A percentile compares a stretch with the other conserved stretches of the same genome.
phyloP scores from a whole-genome alignment of 2,888 invertebrate species.

The Macrophya alboannulata region DNA sequence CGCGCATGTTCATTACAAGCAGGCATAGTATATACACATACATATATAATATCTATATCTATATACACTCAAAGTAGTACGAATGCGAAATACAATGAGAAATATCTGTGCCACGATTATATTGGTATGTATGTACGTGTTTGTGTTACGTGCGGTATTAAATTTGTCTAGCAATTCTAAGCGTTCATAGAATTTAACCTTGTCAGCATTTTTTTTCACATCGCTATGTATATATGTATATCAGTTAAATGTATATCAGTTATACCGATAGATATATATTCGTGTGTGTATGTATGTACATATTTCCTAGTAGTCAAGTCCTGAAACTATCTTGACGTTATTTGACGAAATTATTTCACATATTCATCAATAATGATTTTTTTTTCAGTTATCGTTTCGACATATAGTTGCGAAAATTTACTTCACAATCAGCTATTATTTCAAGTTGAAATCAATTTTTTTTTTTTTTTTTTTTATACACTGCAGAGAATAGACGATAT shows the following conservation, averaged over 20 bases:
- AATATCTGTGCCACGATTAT: background rate
- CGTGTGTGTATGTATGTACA: background rate
- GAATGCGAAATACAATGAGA: slow-evolving; percentile 10
- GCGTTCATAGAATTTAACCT: slow-evolving; percentile 19
- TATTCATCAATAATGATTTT: background rate
- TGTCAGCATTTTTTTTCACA: slow-evolving; percentile 11
- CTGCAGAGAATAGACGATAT: too few species aligned
- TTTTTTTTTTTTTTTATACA: too few species aligned
- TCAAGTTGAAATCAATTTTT: too few species aligned
- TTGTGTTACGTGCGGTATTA: background rate
- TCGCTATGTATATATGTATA: background rate
- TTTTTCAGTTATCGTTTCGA: background rate
- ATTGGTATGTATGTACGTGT: background rate
- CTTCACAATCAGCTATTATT: too few species aligned
- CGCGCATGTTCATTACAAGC: background rate
- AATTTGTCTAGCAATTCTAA: slow-evolving; percentile 28
- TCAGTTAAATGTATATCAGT: background rate
- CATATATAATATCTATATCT: background rate
- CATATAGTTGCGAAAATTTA: too few species aligned
- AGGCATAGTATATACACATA: background rate
- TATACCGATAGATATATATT: background rate
- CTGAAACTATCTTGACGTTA: background rate
- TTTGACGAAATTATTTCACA: background rate
- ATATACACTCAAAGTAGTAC: background rate
- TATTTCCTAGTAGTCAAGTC: background rate